Evolutionary conservation across 2,113 vertebrate genomes (phyloP).

Genomic region (Lasiurus borealis): DNA sequence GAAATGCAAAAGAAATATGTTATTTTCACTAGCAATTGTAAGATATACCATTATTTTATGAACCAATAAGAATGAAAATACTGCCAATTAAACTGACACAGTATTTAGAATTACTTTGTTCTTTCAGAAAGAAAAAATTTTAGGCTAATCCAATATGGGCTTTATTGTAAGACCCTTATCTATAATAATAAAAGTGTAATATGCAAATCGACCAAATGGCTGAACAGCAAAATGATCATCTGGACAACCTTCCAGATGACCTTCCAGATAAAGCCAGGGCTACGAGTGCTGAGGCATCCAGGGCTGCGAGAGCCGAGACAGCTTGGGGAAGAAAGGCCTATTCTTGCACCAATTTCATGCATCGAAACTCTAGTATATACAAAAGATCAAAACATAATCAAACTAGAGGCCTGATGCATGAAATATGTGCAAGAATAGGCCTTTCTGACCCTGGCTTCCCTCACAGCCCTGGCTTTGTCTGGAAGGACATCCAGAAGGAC

Average conservation of each 20-base stretch:
- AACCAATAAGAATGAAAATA: background rate
- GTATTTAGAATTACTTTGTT: conserved; percentile 25
- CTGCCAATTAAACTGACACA: background rate
- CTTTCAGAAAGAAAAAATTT: background rate
- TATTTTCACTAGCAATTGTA: background rate
- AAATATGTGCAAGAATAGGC: too few relatives aligned
- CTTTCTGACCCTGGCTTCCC: too few relatives aligned
- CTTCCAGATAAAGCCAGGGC: too few relatives aligned
- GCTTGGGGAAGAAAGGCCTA: too few relatives aligned
- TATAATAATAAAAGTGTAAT: background rate
- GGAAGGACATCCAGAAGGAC: too few relatives aligned
- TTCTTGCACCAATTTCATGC: too few relatives aligned
- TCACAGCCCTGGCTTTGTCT: too few relatives aligned
- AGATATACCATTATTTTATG: conserved; percentile 22
- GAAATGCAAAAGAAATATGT: background rate
- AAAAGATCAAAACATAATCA: conserved; percentile 16
- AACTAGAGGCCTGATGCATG: background rate
- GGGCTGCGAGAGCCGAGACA: too few relatives aligned
- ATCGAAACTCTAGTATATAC: background rate
- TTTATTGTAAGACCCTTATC: background rate
- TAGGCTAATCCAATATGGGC: background rate
- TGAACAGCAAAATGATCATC: too few relatives aligned
- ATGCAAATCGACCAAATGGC: too few relatives aligned
- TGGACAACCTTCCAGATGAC: too few relatives aligned
- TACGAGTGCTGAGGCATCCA: too few relatives aligned